A percentile compares a stretch with the other conserved stretches of the same genome.
Evolutionary conservation across 2,888 invertebrate genomes (phyloP).

Genomic region (Synanthedon formicaeformis): DNA sequence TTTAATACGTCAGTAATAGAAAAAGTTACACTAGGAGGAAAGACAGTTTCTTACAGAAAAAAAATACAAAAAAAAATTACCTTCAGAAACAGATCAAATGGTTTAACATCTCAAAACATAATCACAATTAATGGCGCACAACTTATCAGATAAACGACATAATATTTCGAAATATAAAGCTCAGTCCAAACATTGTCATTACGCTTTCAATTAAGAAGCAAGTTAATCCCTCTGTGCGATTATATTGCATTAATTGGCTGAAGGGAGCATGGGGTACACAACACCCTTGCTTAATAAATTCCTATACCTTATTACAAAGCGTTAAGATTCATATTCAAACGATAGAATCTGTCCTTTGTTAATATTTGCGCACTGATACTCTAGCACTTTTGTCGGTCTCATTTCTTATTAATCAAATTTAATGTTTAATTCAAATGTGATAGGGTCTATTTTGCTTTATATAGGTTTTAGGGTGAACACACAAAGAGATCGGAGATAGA

Average conservation of each 20-base stretch:
- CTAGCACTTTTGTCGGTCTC: constrained; percentile 2
- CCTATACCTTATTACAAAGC: neutral
- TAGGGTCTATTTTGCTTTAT: constrained; percentile 17
- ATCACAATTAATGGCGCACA: neutral
- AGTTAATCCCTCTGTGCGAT: constrained; percentile 63
- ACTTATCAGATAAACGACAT: neutral
- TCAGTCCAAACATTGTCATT: neutral
- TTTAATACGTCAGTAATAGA: too few species aligned
- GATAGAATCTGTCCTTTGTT: constrained; percentile 31
- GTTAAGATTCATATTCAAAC: constrained; percentile 9
- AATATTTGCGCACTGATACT: constrained; percentile 51
- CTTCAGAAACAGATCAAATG: too few species aligned
- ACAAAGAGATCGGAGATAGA: constrained; percentile 59
- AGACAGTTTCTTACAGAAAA: too few species aligned
- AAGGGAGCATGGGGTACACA: constrained; percentile 28
- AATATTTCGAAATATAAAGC: neutral
- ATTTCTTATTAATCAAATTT: constrained; percentile 10
- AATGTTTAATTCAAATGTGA: constrained; percentile 12
- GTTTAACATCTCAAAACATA: neutral
- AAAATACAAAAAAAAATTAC: too few species aligned
- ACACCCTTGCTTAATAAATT: constrained; percentile 12
- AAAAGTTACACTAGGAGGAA: too few species aligned
- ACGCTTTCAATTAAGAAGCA: constrained; percentile 60
- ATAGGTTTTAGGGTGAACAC: constrained; percentile 20
- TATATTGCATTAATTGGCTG: constrained; percentile 66